Percentiles rank a stretch among this genome's conserved stretches.
These are phyloP conservation scores for Coelinius sp. DNA, from an alignment of 2,888 invertebrate genomes.

Conservation along the genomic window DNA sequence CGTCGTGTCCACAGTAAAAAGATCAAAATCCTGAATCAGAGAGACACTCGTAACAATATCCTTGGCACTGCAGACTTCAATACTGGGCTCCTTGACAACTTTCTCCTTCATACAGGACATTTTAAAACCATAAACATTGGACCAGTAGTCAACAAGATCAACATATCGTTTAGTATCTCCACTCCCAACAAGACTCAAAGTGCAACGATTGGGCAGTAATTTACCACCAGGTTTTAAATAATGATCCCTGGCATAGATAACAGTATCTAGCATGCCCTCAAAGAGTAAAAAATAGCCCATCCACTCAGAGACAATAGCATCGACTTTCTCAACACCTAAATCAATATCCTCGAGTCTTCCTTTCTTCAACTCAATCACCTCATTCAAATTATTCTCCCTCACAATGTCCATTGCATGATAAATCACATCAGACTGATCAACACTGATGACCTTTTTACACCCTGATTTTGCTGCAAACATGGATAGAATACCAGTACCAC, in stretches of 20 bases:
- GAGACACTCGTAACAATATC: constrained; percentile 64
- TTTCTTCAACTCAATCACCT: constrained; percentile 84
- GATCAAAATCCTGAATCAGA: constrained; percentile 75
- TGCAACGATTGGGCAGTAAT: constrained; percentile 88
- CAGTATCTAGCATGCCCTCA: constrained; percentile 97
- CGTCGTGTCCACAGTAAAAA: constrained; percentile 80
- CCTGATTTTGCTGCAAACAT: constrained; percentile 98
- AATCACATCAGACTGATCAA: constrained; percentile 97
- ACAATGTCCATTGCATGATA: constrained; percentile 97
- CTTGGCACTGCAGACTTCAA: constrained; percentile 73
- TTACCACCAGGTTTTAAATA: constrained; percentile 83
- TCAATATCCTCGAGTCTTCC: constrained; percentile 89
- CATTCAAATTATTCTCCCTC: constrained; percentile 85
- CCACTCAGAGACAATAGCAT: constrained; percentile 97
- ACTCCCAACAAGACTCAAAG: constrained; percentile 84
- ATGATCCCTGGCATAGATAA: constrained; percentile 89
- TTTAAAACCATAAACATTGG: constrained; percentile 93
- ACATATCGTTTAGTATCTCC: constrained; percentile 81
- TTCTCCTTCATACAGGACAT: constrained; percentile 93
- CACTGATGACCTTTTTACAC: constrained; percentile 89
- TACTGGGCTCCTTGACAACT: constrained; percentile 83
- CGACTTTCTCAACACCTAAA: constrained; percentile 83
- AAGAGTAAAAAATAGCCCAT: constrained; percentile 98
- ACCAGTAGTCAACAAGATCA: constrained; percentile 88
- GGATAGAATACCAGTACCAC: constrained; percentile 97